These are phyloP conservation scores for Zosterops borbonicus DNA, from an alignment of 2,113 vertebrate genomes.

Conservation along the genomic window DNA sequence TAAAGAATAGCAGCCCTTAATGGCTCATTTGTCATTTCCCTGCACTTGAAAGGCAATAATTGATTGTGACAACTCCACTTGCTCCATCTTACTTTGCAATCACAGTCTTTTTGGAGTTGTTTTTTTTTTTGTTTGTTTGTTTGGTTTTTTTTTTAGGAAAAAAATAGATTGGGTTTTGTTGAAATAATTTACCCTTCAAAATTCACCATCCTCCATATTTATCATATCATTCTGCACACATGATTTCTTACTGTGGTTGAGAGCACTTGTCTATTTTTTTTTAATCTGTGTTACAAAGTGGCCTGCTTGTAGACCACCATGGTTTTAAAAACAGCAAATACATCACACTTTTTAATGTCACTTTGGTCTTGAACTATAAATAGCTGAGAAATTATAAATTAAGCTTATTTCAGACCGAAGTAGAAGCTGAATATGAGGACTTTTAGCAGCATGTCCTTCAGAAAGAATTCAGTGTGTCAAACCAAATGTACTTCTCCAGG, in stretches of 20 bases:
- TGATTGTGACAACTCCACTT: slow-evolving; percentile 72
- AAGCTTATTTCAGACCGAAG: not conserved
- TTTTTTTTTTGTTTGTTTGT: no score
- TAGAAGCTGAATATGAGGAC: not conserved
- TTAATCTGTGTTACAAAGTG: not conserved
- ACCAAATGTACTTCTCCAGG: not conserved
- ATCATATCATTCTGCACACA: not conserved
- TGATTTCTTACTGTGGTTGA: no score
- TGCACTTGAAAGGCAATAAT: slow-evolving; percentile 62
- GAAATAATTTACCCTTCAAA: slow-evolving; percentile 18
- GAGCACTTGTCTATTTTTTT: not conserved
- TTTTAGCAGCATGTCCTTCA: not conserved
- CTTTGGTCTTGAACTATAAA: not conserved
- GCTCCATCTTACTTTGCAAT: not conserved
- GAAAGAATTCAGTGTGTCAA: not conserved
- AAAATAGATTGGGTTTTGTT: not conserved
- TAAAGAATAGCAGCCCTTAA: slow-evolving; percentile 56
- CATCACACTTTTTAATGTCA: not conserved
- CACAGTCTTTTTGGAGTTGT: not conserved
- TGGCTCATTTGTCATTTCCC: slow-evolving; percentile 71
- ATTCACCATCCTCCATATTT: not conserved
- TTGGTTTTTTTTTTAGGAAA: no score
- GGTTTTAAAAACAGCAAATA: not conserved
- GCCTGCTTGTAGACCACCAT: not conserved
- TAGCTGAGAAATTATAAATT: slow-evolving; percentile 10